Percentiles rank a stretch among this genome's conserved stretches.
Evolutionary conservation across 1,140 invertebrate genomes (phyloP).

Genomic region (Oreohelix idahoensis): DNA sequence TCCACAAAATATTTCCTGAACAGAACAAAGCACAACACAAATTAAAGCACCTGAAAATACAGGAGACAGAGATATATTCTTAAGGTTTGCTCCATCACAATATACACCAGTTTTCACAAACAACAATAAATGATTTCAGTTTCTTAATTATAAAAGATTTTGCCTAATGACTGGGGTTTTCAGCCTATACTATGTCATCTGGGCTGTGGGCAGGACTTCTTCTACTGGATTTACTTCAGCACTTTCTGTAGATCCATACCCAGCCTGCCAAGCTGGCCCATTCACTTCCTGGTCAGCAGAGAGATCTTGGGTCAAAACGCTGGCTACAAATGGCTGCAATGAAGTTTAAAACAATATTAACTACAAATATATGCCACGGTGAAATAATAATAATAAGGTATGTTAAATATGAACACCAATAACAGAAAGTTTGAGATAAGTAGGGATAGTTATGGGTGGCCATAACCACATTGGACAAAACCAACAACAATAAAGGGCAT

Average conservation of each 20-base stretch:
- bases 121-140: not conserved
- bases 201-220: not conserved
- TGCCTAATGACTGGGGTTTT: not conserved
- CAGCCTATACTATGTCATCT: not conserved
- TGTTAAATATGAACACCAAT: no score
- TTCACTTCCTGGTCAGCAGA: constrained; percentile 14
- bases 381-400: no score
- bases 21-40: no score
- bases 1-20: no score
- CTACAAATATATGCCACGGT: no score
- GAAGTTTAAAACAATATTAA: constrained; percentile 2
- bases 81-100: not conserved
- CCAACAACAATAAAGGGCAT: no score
- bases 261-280: not conserved
- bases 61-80: not conserved
- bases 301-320: constrained; percentile 34
- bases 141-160: not conserved
- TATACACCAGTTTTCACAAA: not conserved
- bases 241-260: constrained; percentile 25
- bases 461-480: no score
- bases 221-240: not conserved
- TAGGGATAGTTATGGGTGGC: no score
- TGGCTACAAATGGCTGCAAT: constrained; percentile 34
- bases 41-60: not conserved
- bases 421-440: no score